Percentiles rank a stretch among this genome's conserved stretches.
Evolutionary conservation across 1,140 invertebrate species (phyloP).

Genomic region (Eumaeus atala): DNA sequence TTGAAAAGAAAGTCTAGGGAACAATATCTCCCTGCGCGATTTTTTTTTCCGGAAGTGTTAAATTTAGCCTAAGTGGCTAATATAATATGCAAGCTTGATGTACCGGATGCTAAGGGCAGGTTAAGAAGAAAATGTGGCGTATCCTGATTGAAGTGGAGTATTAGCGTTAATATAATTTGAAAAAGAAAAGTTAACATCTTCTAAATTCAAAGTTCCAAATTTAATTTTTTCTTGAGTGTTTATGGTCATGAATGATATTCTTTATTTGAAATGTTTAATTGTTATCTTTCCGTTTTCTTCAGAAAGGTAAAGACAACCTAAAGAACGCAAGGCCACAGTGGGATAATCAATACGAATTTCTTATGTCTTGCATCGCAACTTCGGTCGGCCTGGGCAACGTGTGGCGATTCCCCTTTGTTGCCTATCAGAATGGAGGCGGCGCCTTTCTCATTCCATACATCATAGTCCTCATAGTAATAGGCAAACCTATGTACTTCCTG

Average conservation of each 20-base stretch:
- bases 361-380: conserved; percentile 93
- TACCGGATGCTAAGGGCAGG: no score
- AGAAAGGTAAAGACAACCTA: not conserved
- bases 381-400: conserved; percentile 94
- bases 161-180: no score
- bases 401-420: conserved; percentile 91
- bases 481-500: conserved; percentile 92
- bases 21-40: no score
- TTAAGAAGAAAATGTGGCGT: no score
- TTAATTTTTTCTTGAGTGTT: not conserved
- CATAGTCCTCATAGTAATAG: conserved; percentile 87
- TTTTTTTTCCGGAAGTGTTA: no score
- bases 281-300: not conserved
- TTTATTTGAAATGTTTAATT: not conserved
- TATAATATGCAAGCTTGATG: no score
- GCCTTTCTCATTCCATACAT: conserved; percentile 90
- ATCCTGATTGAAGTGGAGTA: no score
- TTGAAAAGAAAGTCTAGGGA: no score
- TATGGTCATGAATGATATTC: not conserved
- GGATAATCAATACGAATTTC: conserved; percentile 89
- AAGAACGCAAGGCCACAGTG: conserved; percentile 79
- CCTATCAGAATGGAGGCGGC: conserved; percentile 88
- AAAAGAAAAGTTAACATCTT: no score
- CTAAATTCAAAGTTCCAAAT: no score
- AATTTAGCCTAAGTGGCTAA: no score